Evolutionary conservation across 2,113 vertebrate species (phyloP), one percentile per base, ranked within the genome.

Genomic region (Brienomyrus brachyistius): DNA sequence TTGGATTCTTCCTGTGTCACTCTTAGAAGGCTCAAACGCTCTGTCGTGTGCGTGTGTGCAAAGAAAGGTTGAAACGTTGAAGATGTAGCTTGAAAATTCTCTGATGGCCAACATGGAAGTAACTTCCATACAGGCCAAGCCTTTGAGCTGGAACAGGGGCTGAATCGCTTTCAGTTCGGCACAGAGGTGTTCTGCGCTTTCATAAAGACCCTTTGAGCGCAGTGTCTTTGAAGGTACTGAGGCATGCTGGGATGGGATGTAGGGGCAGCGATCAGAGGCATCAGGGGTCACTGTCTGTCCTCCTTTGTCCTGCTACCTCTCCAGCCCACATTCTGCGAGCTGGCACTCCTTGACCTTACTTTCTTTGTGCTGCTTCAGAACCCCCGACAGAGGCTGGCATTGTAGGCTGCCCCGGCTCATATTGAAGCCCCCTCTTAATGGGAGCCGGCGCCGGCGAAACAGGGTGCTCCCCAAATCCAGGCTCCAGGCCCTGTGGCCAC

Each of bases 141-240:
- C 45, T 48, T 45, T 21, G 43, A n/a, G 80, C 40, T 48, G 43
- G 43, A 84, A n/a, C 40, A n/a, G 84, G 4, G 23, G 47, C 47
- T 31, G 50, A 52, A 27, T 5, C 7, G 19, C 8, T 47, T 45
- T 10, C 19, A 85, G 82, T 27, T 48, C 7, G 66, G 82, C 77
- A 27, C 47, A 66, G 59, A 66, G 21, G 82, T 43, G 23, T 56
- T 59, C 35, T 48, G 8, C 21, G 74, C 15, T 50, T 48, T 54
- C 62, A 52, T 48, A 19, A 77, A 77, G 91, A 62, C 91, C 89
- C 90, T 91, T 85, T 35, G 13, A 51, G 31, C 51, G 89, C 21
- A 47, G 45, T 66, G 10, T 59, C 40, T 88, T 35, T 52, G 85
- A 87, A 56, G 85, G 85, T 40, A 15, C 51, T 17, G 84, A 52